A percentile compares a stretch with the other conserved stretches of the same genome.
Evolutionary conservation across 1,140 invertebrate genomes (phyloP).

Genomic region (Globodera ellingtonae): DNA sequence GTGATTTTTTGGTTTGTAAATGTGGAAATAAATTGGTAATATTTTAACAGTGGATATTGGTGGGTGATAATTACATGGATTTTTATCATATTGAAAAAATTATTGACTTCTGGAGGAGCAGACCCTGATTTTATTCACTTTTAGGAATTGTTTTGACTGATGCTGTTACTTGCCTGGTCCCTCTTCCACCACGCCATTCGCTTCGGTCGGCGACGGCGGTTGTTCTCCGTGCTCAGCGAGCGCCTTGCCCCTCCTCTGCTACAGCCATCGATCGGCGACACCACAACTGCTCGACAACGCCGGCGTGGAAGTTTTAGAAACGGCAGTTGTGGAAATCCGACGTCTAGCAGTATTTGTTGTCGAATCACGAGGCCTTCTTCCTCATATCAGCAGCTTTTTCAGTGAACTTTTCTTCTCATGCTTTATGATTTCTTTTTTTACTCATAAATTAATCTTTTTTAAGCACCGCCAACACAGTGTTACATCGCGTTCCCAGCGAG

Average conservation of each 20-base stretch:
- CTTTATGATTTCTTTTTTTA: background rate
- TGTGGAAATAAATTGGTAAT: no score
- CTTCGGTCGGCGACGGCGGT: background rate
- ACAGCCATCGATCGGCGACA: no score
- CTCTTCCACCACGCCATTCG: slow-evolving; percentile 4
- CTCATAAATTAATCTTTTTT: background rate
- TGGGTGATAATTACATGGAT: no score
- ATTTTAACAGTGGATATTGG: no score
- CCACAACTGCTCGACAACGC: background rate
- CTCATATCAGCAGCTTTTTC: background rate
- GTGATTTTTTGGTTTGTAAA: no score
- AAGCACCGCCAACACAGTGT: background rate
- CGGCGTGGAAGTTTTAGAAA: background rate
- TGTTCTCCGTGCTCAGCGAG: background rate
- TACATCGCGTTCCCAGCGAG: background rate
- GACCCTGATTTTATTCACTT: no score
- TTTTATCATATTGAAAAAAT: no score
- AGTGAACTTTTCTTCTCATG: background rate
- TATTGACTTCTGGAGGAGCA: no score
- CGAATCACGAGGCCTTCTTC: background rate
- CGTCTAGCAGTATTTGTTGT: background rate
- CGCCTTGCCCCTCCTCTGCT: background rate
- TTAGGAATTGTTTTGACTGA: background rate
- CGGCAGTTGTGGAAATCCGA: background rate
- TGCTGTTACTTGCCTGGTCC: background rate